A percentile compares a stretch with the other conserved stretches of the same genome.
Evolutionary conservation across 2,113 vertebrate genomes (phyloP).

Genomic region (Dipodomys stephensi): DNA sequence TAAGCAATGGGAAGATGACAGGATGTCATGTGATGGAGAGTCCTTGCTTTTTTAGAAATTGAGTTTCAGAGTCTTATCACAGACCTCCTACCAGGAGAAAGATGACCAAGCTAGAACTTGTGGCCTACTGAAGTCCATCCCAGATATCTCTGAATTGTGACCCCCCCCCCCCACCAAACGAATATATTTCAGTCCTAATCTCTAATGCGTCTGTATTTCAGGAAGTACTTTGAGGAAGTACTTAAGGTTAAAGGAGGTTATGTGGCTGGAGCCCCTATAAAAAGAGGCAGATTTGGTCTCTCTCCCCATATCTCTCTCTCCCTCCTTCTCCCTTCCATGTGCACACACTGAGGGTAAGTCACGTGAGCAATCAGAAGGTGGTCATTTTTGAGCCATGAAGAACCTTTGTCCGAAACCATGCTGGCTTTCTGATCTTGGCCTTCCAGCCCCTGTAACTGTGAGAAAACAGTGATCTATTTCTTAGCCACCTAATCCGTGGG

Average conservation of each 20-base stretch:
- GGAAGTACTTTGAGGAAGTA: slow-evolving; percentile 14
- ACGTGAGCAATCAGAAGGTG: neutral
- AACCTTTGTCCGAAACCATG: neutral
- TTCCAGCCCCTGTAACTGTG: neutral
- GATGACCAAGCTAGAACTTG: neutral
- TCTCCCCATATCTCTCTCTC: neutral
- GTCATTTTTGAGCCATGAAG: neutral
- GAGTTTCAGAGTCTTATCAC: neutral
- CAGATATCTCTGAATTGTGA: neutral
- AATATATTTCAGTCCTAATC: neutral
- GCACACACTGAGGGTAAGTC: neutral
- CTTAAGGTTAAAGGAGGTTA: slow-evolving; percentile 2
- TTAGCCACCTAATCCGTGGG: neutral
- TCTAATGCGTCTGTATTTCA: neutral
- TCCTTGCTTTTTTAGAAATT: slow-evolving; percentile 49
- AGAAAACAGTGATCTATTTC: slow-evolving; percentile 27
- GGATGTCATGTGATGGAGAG: neutral
- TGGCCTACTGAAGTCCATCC: neutral
- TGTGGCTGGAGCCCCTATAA: neutral
- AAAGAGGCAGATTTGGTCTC: neutral
- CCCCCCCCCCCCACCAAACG: neutral
- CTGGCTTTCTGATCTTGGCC: neutral
- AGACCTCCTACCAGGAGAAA: slow-evolving; percentile 11
- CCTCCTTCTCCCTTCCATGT: rapidly evolving
- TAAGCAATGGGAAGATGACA: neutral